Evolutionary conservation across 2,888 invertebrate species (phyloP), one percentile per base, ranked within the genome.

Genomic region (Coelopa pilipes): DNA sequence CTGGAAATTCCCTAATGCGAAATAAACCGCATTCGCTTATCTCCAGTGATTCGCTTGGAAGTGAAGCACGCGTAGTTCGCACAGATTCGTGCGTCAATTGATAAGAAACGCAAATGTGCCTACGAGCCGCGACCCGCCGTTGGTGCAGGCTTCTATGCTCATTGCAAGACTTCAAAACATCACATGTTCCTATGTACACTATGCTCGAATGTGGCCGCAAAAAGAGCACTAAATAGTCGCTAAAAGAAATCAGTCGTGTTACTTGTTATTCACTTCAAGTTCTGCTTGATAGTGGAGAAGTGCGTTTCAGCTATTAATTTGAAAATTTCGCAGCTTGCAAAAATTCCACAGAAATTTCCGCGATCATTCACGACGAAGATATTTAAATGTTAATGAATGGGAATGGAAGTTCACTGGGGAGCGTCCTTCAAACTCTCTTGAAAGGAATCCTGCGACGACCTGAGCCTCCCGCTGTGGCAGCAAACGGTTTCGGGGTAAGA

Each of bases 241-340:
- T n/a, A 69, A 13, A 57, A 47, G 3, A 59, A 46, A 47, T 57
- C 13, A 34, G 2, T 4, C 34, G 34, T 34, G 2, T 34, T 34
- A 34, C 7, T 34, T 34, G 34, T 34, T 34, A 34, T 34, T 34
- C 34, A 34, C 2, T 34, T 34, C 21, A 15, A 57, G 34, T 50
- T 53, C 50, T 7, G 0, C 17, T 62, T 67, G 67, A 67, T 67
- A 67, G 34, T 67, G 67, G 55, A 67, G 55, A 62, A 62, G 67
- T 67, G 67, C 55, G 67, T 67, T 55, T 10, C 34, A 67, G n/a
- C 12, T 4, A 34, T 34, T 34, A 21, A 60, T 17, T 53, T 13
- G 2, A 53, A 53, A 34, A 34, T 4, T 4, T 34, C 34, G 34
- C 34, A n/a, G 34, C 2, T 34, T 34, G 34, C 34, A 34, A 34